These are phyloP conservation scores for Diachasmimorpha longicaudata DNA, from an alignment of 1,140 invertebrate species.

Conservation along the genomic window DNA sequence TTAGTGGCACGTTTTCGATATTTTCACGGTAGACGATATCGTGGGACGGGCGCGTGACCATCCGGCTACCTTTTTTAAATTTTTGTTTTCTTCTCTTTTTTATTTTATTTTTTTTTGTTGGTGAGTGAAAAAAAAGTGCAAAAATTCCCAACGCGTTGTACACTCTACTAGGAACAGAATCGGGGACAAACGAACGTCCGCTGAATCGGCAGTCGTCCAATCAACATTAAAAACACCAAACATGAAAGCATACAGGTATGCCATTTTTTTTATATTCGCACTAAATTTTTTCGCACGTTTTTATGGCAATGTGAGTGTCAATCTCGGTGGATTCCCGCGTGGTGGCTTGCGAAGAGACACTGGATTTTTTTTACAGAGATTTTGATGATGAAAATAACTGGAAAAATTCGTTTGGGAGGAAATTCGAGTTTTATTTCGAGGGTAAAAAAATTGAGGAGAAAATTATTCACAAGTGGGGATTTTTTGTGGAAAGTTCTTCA, in stretches of 20 bases:
- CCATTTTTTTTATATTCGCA: constrained; percentile 13
- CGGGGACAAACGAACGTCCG: constrained; percentile 53
- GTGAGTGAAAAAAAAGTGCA: not conserved
- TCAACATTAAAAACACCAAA: constrained; percentile 61
- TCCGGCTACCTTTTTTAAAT: not conserved
- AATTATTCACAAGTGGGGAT: too few relatives aligned
- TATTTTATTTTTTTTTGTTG: not conserved
- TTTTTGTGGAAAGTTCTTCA: too few relatives aligned
- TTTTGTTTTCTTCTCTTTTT: constrained; percentile 12
- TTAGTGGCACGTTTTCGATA: constrained; percentile 28
- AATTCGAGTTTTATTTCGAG: too few relatives aligned
- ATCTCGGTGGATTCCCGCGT: too few relatives aligned
- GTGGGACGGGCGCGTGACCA: constrained; percentile 18
- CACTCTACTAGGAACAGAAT: constrained; percentile 40
- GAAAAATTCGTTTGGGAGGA: too few relatives aligned
- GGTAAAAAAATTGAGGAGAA: too few relatives aligned
- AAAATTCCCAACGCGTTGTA: constrained; percentile 13
- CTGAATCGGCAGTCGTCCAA: constrained; percentile 61
- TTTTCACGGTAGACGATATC: constrained; percentile 34
- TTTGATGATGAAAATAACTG: too few relatives aligned
- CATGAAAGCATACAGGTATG: constrained; percentile 43
- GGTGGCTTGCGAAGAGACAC: too few relatives aligned
- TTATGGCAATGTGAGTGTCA: too few relatives aligned
- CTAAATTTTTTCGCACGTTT: not conserved
- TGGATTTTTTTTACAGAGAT: too few relatives aligned